Percentiles rank a stretch among this genome's conserved stretches.
Evolutionary conservation across 2,797 vertebrate genomes (phyloP).

Genomic region (Malacoraja senta): DNA sequence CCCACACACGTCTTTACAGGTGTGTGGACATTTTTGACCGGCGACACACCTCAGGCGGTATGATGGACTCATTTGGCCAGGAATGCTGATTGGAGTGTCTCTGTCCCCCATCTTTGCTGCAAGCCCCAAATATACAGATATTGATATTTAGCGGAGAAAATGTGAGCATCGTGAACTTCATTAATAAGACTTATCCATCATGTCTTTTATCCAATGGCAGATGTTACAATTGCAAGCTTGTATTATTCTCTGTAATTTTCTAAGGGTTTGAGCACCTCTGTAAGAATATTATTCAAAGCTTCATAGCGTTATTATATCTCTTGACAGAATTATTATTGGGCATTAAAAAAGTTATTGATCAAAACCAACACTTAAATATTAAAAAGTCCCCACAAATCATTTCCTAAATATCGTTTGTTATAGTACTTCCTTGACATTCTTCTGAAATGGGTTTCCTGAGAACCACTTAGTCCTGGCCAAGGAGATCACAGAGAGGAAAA

Average conservation of each 20-base stretch:
- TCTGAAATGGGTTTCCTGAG: neutral
- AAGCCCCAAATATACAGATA: neutral
- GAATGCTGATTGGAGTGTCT: neutral
- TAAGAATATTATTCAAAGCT: conserved; percentile 5
- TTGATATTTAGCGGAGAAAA: neutral
- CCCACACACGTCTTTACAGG: neutral
- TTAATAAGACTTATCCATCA: conserved; percentile 1
- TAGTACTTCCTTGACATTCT: neutral
- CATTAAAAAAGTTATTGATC: conserved; percentile 7
- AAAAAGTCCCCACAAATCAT: neutral
- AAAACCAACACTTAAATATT: neutral
- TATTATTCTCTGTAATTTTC: conserved; percentile 4
- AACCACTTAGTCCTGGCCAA: neutral
- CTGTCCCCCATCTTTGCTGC: neutral
- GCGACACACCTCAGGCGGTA: too few relatives aligned
- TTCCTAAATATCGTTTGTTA: conserved; percentile 13
- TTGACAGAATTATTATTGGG: neutral
- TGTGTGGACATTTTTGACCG: neutral
- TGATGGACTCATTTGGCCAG: neutral
- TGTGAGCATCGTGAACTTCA: neutral
- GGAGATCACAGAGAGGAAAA: neutral
- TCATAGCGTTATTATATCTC: neutral
- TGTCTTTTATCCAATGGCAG: neutral
- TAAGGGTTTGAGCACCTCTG: neutral
- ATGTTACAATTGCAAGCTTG: neutral